These are phyloP conservation scores for Drosophila putrida DNA, from an alignment of 2,888 invertebrate species.

Conservation along the genomic window DNA sequence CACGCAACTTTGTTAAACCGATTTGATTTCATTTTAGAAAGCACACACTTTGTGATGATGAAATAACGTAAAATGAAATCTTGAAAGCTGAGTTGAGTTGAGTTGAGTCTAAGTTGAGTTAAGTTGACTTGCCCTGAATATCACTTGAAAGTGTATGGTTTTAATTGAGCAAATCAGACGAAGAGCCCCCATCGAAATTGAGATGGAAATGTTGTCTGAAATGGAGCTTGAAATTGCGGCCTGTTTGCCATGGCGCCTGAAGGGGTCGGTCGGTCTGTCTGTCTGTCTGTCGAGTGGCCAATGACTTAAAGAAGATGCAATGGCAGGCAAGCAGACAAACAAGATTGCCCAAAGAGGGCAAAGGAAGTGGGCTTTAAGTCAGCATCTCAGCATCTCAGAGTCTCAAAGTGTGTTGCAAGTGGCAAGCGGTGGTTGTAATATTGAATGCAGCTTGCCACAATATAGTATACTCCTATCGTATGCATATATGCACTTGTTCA, in stretches of 20 bases:
- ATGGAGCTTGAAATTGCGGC: slow-evolving; percentile 55
- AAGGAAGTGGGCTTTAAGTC: slow-evolving; percentile 23
- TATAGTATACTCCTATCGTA: slow-evolving; percentile 1
- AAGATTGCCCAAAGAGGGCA: neutral
- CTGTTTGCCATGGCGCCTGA: slow-evolving; percentile 30
- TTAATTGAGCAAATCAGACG: slow-evolving; percentile 53
- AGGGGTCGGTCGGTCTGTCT: neutral
- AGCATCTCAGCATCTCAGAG: too few species aligned
- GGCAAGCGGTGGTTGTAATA: slow-evolving; percentile 28
- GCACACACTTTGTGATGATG: slow-evolving; percentile 9
- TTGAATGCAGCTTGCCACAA: slow-evolving; percentile 36
- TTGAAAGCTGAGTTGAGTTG: slow-evolving; percentile 3
- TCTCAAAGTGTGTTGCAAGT: slow-evolving; percentile 15
- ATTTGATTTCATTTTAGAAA: slow-evolving; percentile 6
- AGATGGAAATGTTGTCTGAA: slow-evolving; percentile 38
- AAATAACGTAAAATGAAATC: slow-evolving; percentile 16
- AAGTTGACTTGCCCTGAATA: neutral
- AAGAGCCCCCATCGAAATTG: slow-evolving; percentile 13
- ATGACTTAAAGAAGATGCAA: slow-evolving; percentile 44
- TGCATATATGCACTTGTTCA: slow-evolving; percentile 50
- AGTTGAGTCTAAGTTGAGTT: slow-evolving; percentile 8
- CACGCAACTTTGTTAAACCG: neutral
- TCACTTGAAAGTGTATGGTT: slow-evolving; percentile 43
- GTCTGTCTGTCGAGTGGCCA: slow-evolving; percentile 37
- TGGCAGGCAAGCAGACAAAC: neutral